Evolutionary conservation across 2,888 invertebrate genomes (phyloP).

Genomic region (Drosophila paramelanica): DNA sequence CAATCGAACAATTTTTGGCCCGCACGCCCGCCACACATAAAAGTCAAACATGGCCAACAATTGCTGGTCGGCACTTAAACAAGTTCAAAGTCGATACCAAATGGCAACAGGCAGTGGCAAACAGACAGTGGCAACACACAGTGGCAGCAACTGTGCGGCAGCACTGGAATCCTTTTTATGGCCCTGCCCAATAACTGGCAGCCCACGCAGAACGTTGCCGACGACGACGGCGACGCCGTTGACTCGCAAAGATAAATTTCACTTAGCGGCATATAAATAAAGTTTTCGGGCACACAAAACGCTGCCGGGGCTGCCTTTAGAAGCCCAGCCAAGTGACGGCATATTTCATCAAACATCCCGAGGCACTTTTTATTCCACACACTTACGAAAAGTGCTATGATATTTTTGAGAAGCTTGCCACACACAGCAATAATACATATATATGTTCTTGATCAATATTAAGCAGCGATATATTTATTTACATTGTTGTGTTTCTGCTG

Average conservation of each 20-base stretch:
- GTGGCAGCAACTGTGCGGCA: constrained; percentile 1
- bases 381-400: not conserved
- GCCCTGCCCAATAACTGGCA: constrained; percentile 21
- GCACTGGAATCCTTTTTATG: constrained; percentile 56
- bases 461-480: too few relatives aligned
- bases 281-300: constrained; percentile 66
- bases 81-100: constrained; percentile 59
- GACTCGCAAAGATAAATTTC: constrained; percentile 76
- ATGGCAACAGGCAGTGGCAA: constrained; percentile 19
- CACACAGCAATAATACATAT: not conserved
- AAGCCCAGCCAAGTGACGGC: constrained; percentile 52
- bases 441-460: too few relatives aligned
- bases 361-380: constrained; percentile 30
- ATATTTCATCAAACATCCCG: constrained; percentile 57
- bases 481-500: too few relatives aligned
- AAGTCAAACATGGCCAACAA: constrained; percentile 45
- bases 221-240: constrained; percentile 41
- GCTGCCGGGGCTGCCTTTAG: constrained; percentile 36
- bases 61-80: constrained; percentile 49
- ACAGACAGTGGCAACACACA: constrained; percentile 8
- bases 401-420: not conserved
- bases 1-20: constrained; percentile 28
- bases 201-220: constrained; percentile 33
- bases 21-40: constrained; percentile 23
- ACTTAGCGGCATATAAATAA: constrained; percentile 77